Evolutionary conservation across 2,888 invertebrate species (phyloP).

Genomic region (Drosophila diplacantha): DNA sequence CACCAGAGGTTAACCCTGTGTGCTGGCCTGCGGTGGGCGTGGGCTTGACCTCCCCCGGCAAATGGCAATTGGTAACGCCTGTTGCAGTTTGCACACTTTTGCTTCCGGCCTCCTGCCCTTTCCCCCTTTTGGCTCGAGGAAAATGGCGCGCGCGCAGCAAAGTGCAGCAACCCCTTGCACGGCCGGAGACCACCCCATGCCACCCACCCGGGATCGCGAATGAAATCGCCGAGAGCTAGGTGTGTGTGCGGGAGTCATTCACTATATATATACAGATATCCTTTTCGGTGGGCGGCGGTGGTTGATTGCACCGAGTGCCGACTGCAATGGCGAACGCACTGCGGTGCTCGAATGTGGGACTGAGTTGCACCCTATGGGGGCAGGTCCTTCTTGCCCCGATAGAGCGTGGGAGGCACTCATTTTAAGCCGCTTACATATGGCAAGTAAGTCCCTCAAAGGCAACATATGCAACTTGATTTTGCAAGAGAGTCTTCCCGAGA

Average conservation of each 20-base stretch:
- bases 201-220: conserved; percentile 20
- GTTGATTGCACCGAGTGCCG: conserved; percentile 17
- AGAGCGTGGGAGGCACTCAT: not conserved
- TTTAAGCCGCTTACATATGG: conserved; percentile 7
- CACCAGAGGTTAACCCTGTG: conserved; percentile 19
- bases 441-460: not conserved
- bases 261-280: not conserved
- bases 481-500: not conserved
- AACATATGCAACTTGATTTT: not conserved
- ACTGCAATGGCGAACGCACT: conserved; percentile 36
- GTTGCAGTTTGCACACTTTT: conserved; percentile 33
- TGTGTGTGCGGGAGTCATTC: conserved; percentile 15
- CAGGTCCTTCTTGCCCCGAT: not conserved
- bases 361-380: conserved; percentile 6
- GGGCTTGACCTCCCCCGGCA: conserved; percentile 18
- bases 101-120: conserved; percentile 1
- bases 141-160: conserved; percentile 70
- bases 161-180: conserved; percentile 54
- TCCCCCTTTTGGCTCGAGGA: conserved; percentile 3
- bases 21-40: conserved; percentile 16
- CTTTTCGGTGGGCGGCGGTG: conserved; percentile 6
- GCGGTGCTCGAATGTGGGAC: not conserved
- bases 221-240: conserved; percentile 22
- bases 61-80: conserved; percentile 21
- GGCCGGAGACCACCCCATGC: conserved; percentile 11